Conservation (phyloP, 2,888 invertebrate species). For the Heterodera filipjevi region DNA sequence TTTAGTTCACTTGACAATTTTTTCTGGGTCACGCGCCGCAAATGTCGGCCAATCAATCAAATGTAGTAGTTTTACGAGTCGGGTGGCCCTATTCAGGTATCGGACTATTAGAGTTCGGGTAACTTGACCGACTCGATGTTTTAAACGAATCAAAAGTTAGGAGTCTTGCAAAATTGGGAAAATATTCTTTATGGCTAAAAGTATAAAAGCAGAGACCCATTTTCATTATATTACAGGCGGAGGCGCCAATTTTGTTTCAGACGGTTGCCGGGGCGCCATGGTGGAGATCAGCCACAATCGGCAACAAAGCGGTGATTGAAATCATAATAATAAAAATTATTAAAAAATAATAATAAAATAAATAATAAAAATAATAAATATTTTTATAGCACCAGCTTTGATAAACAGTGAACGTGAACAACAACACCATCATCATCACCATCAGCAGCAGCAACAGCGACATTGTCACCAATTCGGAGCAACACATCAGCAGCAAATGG, state of each 20-base stretch:
- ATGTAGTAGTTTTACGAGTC: no score
- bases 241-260: slow-evolving; percentile 14
- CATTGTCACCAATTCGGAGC: slow-evolving; percentile 31
- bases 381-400: slow-evolving; percentile 41
- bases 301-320: slow-evolving; percentile 7
- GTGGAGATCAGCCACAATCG: slow-evolving; percentile 31
- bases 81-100: no score
- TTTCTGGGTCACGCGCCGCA: no score
- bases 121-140: no score
- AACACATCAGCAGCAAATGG: slow-evolving; percentile 11
- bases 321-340: not conserved
- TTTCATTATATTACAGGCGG: not conserved
- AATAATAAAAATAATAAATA: not conserved
- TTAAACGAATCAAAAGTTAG: no score
- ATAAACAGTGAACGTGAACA: slow-evolving; percentile 40
- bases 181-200: no score
- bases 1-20: no score
- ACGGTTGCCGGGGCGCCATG: not conserved
- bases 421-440: slow-evolving; percentile 32
- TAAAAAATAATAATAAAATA: not conserved
- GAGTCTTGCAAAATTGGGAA: no score
- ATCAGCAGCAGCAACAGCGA: no score
- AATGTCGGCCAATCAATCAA: no score
- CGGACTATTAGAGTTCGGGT: no score
- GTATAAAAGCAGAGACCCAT: no score